Conservation (phyloP, 2,888 invertebrate species). For the Drosophila cognata region DNA sequence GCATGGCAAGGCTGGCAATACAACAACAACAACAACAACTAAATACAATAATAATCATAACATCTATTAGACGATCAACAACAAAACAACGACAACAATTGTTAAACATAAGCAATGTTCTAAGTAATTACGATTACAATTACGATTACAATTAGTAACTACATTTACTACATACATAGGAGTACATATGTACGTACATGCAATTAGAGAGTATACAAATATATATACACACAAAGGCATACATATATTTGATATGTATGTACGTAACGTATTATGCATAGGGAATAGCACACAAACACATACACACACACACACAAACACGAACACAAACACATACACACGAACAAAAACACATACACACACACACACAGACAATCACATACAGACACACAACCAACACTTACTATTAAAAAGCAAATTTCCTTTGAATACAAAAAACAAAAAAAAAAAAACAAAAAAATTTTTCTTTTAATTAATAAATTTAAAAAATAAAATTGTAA, state of each 20-base stretch:
- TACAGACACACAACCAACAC: constrained; percentile 5
- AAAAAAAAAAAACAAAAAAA: neutral
- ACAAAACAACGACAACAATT: constrained; percentile 48
- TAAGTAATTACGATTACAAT: constrained; percentile 42
- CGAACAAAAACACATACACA: constrained; percentile 5
- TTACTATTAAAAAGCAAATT: constrained; percentile 43
- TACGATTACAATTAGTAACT: constrained; percentile 27
- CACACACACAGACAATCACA: neutral
- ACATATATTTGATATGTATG: constrained; percentile 9
- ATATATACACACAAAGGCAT: constrained; percentile 3
- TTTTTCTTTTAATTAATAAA: constrained; percentile 27
- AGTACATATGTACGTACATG: constrained; percentile 25
- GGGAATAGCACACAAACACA: constrained; percentile 2
- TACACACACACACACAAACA: constrained; percentile 10
- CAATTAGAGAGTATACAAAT: neutral
- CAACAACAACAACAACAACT: constrained; percentile 30
- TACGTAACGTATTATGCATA: constrained; percentile 1
- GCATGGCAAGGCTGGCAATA: constrained; percentile 27
- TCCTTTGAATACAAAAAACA: constrained; percentile 42
- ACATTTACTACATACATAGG: constrained; percentile 36
- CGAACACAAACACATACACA: neutral
- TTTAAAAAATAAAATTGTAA: constrained; percentile 24
- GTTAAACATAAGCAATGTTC: constrained; percentile 68
- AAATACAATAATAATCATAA: constrained; percentile 10
- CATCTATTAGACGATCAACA: constrained; percentile 20